Evolutionary conservation across 2,113 vertebrate species (phyloP).

Genomic region (Tringa solitaria): DNA sequence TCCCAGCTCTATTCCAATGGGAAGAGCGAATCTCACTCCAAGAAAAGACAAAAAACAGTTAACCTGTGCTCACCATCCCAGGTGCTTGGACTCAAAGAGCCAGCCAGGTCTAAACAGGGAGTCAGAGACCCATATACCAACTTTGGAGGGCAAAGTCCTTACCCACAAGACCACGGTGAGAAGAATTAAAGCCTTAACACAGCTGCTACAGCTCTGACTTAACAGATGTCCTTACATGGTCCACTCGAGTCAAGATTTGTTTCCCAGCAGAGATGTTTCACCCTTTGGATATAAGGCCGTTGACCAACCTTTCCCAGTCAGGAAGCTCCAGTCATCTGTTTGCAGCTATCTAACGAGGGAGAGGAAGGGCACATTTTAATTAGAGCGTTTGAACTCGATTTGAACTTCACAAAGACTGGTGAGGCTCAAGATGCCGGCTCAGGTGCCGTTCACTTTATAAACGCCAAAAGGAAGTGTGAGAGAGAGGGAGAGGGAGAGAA

Average conservation of each 20-base stretch:
- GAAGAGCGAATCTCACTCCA: not conserved
- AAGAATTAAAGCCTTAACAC: not conserved
- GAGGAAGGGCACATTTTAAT: conserved; percentile 62
- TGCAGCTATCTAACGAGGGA: conserved; percentile 36
- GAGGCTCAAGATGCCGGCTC: not conserved
- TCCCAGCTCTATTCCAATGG: not conserved
- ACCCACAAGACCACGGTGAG: not conserved
- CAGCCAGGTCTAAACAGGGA: not conserved
- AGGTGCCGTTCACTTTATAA: conserved; percentile 50
- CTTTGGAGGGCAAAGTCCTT: not conserved
- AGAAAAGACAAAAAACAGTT: not conserved
- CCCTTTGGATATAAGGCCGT: conserved; percentile 33
- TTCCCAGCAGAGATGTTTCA: conserved; percentile 26
- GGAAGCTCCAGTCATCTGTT: conserved; percentile 57
- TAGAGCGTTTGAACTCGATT: conserved; percentile 25
- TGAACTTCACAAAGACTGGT: conserved; percentile 43
- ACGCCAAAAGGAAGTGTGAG: conserved; percentile 47
- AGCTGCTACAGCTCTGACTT: not conserved
- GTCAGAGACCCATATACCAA: not conserved
- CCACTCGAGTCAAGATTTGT: not conserved
- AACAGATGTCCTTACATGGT: not conserved
- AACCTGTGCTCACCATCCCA: not conserved
- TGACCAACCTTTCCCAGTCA: conserved; percentile 44
- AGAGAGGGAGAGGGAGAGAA: not conserved
- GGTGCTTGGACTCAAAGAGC: not conserved